Evolutionary conservation across 2,888 invertebrate species (phyloP).

Genomic region (Epistrophe eligans): DNA sequence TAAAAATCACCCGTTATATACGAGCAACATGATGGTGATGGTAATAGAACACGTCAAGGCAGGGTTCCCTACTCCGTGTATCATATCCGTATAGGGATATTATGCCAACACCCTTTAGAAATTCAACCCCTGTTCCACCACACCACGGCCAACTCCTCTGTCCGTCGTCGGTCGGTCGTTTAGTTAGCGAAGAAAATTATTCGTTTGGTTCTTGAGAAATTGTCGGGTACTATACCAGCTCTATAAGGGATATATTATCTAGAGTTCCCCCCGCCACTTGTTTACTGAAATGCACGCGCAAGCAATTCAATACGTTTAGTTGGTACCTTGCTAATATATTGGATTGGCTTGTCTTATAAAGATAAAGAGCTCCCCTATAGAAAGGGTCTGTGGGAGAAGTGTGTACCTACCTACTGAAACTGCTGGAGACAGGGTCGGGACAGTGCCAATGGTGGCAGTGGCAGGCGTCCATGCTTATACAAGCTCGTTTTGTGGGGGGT

Average conservation of each 20-base stretch:
- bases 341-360: constrained; percentile 43
- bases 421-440: background rate
- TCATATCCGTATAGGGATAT: constrained; percentile 8
- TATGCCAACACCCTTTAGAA: constrained; percentile 25
- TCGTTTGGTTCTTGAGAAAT: constrained; percentile 54
- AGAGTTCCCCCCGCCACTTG: background rate
- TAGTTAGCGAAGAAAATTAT: constrained; percentile 28
- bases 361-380: constrained; percentile 22
- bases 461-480: background rate
- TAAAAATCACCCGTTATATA: too few relatives aligned
- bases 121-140: background rate
- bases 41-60: constrained; percentile 64
- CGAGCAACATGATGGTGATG: constrained; percentile 51
- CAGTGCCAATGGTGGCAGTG: too few relatives aligned
- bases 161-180: background rate
- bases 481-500: background rate
- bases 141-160: background rate
- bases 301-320: constrained; percentile 60
- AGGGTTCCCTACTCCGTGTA: background rate
- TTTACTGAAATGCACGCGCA: constrained; percentile 39
- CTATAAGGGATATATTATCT: constrained; percentile 58
- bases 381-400: background rate
- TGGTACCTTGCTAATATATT: constrained; percentile 62
- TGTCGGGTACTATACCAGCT: constrained; percentile 26
- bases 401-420: background rate